phyloP scores from a whole-genome alignment of 2,888 invertebrate genomes.

The Drosophila meridionalis region DNA sequence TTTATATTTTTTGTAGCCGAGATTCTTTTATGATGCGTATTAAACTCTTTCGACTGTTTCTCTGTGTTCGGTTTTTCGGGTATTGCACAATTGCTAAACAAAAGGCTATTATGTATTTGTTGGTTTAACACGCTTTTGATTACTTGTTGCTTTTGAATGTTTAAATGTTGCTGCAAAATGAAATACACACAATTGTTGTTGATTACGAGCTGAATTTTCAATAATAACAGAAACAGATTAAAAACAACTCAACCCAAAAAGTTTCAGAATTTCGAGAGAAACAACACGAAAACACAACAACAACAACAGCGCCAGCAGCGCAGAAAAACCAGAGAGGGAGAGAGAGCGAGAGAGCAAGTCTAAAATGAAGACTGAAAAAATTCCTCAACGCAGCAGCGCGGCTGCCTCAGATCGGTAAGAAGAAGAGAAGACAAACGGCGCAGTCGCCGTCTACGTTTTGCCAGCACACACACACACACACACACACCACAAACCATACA shows the following conservation, averaged over 20 bases:
- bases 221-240: slow-evolving; percentile 59
- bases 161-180: slow-evolving; percentile 53
- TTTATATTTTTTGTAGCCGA: slow-evolving; percentile 28
- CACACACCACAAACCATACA: slow-evolving; percentile 13
- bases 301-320: slow-evolving; percentile 41
- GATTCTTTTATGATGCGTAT: slow-evolving; percentile 52
- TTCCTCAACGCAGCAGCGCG: slow-evolving; percentile 66
- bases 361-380: slow-evolving; percentile 71
- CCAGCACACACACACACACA: slow-evolving; percentile 21
- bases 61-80: slow-evolving; percentile 44
- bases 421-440: slow-evolving; percentile 49
- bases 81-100: slow-evolving; percentile 72
- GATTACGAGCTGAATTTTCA: slow-evolving; percentile 36
- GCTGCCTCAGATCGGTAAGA: slow-evolving; percentile 51
- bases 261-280: slow-evolving; percentile 42
- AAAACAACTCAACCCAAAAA: slow-evolving; percentile 79
- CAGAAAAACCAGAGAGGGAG: slow-evolving; percentile 1
- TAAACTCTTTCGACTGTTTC: slow-evolving; percentile 50
- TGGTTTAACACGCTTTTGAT: slow-evolving; percentile 32
- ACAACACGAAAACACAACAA: slow-evolving; percentile 49
- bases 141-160: slow-evolving; percentile 32
- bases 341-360: slow-evolving; percentile 47
- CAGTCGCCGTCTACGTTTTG: slow-evolving; percentile 55
- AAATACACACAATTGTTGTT: slow-evolving; percentile 45
- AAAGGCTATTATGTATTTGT: slow-evolving; percentile 35